Percentiles rank a stretch among this genome's conserved stretches.
Conservation (phyloP, 1,140 invertebrate species). For the Patella vulgata region DNA sequence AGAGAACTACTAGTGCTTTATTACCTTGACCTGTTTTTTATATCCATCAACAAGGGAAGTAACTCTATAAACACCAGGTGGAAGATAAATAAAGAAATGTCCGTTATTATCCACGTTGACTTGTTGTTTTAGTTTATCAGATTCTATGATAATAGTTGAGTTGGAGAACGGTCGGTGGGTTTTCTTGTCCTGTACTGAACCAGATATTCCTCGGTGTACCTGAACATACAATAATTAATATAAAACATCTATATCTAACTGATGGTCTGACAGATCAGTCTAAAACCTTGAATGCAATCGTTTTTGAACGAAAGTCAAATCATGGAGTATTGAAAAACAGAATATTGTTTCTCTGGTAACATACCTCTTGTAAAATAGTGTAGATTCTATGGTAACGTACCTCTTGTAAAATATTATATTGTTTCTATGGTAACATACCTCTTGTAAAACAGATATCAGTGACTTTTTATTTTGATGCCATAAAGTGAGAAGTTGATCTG, state of each 20-base stretch:
- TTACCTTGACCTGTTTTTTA: too few species aligned
- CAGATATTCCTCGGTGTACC: conserved; percentile 86
- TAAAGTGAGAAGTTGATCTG: conserved; percentile 83
- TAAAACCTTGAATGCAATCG: neutral
- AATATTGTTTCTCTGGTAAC: too few species aligned
- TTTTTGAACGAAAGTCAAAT: too few species aligned
- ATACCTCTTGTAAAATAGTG: too few species aligned
- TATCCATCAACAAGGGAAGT: conserved; percentile 35
- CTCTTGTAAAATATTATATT: too few species aligned
- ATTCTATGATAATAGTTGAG: conserved; percentile 77
- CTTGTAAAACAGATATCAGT: conserved; percentile 84
- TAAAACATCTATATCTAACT: neutral
- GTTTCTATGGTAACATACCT: too few species aligned
- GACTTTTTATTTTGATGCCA: conserved; percentile 93
- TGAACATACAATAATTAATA: conserved; percentile 14
- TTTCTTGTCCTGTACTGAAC: conserved; percentile 82
- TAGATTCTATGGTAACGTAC: too few species aligned
- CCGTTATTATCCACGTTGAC: conserved; percentile 69
- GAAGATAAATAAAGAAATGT: conserved; percentile 90
- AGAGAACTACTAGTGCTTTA: too few species aligned
- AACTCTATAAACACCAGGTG: conserved; percentile 82
- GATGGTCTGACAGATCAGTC: neutral
- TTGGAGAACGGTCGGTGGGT: conserved; percentile 74
- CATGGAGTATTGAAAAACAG: too few species aligned
- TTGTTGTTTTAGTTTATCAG: conserved; percentile 29